A percentile compares a stretch with the other conserved stretches of the same genome.
These are phyloP conservation scores for Vulpes ferrilata DNA, from an alignment of 2,113 vertebrate genomes.

Conservation along the genomic window DNA sequence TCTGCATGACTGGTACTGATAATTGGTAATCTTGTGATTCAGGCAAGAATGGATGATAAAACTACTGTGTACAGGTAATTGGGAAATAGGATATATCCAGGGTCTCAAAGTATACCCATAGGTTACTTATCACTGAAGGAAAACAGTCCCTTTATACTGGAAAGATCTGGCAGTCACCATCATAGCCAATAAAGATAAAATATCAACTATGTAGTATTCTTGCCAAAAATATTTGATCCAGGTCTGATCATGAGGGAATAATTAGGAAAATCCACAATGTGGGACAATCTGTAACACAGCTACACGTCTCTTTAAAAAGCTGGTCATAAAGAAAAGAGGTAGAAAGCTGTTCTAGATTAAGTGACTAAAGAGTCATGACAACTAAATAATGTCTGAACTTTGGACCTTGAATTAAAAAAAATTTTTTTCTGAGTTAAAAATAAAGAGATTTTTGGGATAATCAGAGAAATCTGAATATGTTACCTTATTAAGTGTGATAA, in stretches of 20 bases:
- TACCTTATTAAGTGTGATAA: background rate
- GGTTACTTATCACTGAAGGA: conserved; percentile 23
- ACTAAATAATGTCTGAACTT: background rate
- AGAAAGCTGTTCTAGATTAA: background rate
- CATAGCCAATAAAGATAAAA: background rate
- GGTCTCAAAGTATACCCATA: background rate
- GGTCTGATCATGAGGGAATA: conserved; percentile 18
- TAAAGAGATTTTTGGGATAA: background rate
- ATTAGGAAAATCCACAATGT: conserved; percentile 31
- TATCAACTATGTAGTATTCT: conserved; percentile 7
- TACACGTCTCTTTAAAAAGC: background rate
- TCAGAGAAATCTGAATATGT: background rate
- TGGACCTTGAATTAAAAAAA: background rate
- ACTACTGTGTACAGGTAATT: background rate
- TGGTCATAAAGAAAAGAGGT: background rate
- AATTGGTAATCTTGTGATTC: background rate
- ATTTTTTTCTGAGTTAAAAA: background rate
- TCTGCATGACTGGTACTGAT: background rate
- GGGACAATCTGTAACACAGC: background rate
- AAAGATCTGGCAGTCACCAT: background rate
- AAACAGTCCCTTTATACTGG: background rate
- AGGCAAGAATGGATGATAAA: conserved; percentile 40
- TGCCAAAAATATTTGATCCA: background rate
- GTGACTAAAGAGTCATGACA: background rate
- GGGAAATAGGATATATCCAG: background rate